phyloP scores from a whole-genome alignment of 2,888 invertebrate genomes.

The Drosophila bunnanda region DNA sequence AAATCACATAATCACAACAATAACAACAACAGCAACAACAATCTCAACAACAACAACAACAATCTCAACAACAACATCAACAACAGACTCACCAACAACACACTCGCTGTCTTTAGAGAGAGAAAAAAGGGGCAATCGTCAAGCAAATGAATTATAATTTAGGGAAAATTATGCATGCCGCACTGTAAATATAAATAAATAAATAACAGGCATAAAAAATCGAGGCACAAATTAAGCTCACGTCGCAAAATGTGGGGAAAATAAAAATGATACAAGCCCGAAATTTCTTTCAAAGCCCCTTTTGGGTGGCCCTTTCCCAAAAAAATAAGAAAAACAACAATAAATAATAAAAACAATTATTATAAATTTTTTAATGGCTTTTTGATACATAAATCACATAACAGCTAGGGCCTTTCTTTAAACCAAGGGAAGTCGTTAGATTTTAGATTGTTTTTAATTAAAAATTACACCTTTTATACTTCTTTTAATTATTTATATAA shows the following conservation, averaged over 20 bases:
- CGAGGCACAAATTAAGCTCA: conserved; percentile 60
- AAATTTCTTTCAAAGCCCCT: conserved; percentile 55
- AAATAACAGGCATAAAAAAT: conserved; percentile 59
- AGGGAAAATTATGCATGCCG: conserved; percentile 77
- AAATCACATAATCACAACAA: conserved; percentile 74
- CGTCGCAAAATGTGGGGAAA: conserved; percentile 43
- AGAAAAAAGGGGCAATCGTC: conserved; percentile 38
- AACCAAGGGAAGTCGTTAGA: conserved; percentile 1
- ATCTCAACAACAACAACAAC: conserved; percentile 6
- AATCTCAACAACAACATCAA: conserved; percentile 14
- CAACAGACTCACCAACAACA: conserved; percentile 12
- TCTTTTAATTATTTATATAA: neutral
- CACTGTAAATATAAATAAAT: conserved; percentile 67
- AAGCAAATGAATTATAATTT: conserved; percentile 71
- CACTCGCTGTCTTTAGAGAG: neutral
- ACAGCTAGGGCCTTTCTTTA: conserved; percentile 7
- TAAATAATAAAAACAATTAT: conserved; percentile 22
- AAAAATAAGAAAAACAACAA: conserved; percentile 3
- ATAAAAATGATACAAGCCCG: conserved; percentile 26
- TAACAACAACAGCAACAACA: conserved; percentile 22
- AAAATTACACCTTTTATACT: neutral
- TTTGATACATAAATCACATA: conserved; percentile 41
- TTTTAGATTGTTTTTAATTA: neutral
- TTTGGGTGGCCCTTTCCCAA: conserved; percentile 47
- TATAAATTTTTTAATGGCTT: conserved; percentile 34